Evolutionary conservation across 2,113 vertebrate genomes (phyloP).

Genomic region (Nyctereutes procyonoides): DNA sequence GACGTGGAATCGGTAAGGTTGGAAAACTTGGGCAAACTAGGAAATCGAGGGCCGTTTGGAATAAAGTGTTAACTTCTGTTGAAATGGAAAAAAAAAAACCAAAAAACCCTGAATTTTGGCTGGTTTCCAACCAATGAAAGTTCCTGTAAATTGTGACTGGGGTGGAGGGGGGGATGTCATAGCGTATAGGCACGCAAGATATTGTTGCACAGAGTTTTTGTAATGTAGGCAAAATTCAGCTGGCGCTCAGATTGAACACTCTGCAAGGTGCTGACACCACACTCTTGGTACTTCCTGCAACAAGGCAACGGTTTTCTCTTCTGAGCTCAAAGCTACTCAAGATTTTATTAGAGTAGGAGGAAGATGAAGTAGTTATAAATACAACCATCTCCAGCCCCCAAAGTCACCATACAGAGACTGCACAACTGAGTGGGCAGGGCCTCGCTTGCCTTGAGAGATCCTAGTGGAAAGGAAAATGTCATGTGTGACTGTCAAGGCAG

Average conservation of each 20-base stretch:
- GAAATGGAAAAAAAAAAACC: background rate
- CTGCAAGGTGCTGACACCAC: background rate
- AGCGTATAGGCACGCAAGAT: background rate
- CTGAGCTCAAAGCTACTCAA: background rate
- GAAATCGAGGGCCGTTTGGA: background rate
- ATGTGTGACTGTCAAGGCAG: background rate
- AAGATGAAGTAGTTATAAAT: background rate
- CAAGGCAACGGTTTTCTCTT: background rate
- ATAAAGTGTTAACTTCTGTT: background rate
- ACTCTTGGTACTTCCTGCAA: background rate
- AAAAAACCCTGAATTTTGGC: background rate
- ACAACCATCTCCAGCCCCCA: background rate
- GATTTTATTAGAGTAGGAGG: background rate
- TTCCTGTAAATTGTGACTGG: background rate
- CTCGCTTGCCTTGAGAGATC: background rate
- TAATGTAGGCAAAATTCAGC: background rate
- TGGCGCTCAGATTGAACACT: background rate
- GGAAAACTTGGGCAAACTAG: background rate
- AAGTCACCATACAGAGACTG: background rate
- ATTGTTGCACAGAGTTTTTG: background rate
- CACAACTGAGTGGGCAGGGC: background rate
- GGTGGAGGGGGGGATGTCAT: background rate
- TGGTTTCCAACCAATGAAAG: background rate
- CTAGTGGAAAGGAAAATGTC: background rate
- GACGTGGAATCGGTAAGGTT: background rate